Base-by-base conservation (phyloP, 2,113 vertebrate species). In the Caranx ignobilis region DNA sequence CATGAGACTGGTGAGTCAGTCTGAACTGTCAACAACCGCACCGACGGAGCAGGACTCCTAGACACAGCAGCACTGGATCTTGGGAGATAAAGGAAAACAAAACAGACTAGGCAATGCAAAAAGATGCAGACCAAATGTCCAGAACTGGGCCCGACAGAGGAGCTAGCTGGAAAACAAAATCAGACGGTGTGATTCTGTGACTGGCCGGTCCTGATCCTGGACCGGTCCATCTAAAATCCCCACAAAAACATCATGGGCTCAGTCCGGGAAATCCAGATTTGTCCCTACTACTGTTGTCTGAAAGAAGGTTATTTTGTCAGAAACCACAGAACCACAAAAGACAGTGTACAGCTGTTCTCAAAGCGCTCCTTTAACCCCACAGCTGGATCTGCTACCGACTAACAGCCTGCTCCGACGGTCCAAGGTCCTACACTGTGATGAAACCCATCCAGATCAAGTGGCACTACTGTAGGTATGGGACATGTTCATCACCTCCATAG, bases 111-210 rank as follows among this genome's bases (percentile, higher is more conserved):
- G 64, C 54, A 48, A 78, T 81, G 71, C 61, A 72, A 56, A 77
- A 81, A 79, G 85, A 74, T 11, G 68, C 79, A 50, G 50, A 47
- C 73, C 34, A 73, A 82, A 74, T 79, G 48, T 79, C 66, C 84
- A 78, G 54, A 70, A 71, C 56, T 13, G 11, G 39, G 66, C 32
- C 34, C 4, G 26, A 18, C 0, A 31, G 12, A 55, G 0, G 55
- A 59, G 78, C 70, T 21, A 15, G 35, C 26, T 71, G 57, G 80
- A 75, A n/a, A 85, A 83, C 62, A 57, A 77, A 18, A 75, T 7
- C 39, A 41, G 10, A 41, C 39, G 11, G 39, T 10, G 11, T 10
- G 2, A 41, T 41, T 41, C 10, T 41, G 11, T 37, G 37, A 37
- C 8, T 37, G 37, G 37, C 37, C 39, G 11, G 7, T 9, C 39